Conservation (phyloP, 1,140 invertebrate species). For the Popillia japonica region DNA sequence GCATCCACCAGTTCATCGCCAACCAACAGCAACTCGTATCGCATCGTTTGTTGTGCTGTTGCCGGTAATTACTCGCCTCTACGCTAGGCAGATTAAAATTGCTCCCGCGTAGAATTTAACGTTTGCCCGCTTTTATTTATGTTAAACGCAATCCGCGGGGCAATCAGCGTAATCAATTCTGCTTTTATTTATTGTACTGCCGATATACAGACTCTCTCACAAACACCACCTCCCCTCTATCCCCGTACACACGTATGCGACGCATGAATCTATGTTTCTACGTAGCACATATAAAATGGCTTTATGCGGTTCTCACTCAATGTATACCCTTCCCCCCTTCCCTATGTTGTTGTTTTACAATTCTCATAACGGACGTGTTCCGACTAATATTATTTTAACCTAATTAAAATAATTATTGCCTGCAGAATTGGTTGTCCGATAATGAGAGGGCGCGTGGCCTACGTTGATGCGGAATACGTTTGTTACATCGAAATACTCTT, state of each 20-base stretch:
- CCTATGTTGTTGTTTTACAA: not conserved
- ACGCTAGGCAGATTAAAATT: conserved; percentile 44
- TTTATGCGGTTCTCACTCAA: too few species aligned
- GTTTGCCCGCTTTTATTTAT: conserved; percentile 51
- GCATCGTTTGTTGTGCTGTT: not conserved
- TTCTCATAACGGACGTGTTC: not conserved
- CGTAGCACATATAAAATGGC: too few species aligned
- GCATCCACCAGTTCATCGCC: too few species aligned
- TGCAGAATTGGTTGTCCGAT: not conserved
- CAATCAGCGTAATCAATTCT: conserved; percentile 56
- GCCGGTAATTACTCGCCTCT: conserved; percentile 27
- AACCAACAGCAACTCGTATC: too few species aligned
- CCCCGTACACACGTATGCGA: not conserved
- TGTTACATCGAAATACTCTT: not conserved
- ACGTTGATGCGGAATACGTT: not conserved
- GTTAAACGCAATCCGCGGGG: conserved; percentile 51
- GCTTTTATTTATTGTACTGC: conserved; percentile 54
- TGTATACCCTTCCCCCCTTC: too few species aligned
- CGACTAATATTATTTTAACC: conserved; percentile 19
- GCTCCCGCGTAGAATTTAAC: conserved; percentile 44
- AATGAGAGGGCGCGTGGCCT: not conserved
- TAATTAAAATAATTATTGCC: conserved; percentile 22
- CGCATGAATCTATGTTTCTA: not conserved
- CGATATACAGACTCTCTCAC: not conserved
- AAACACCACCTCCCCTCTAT: not conserved